Evolutionary conservation across 2,888 invertebrate genomes (phyloP), one percentile per base, ranked within the genome.

Genomic region (Cataglyphis albicans): DNA sequence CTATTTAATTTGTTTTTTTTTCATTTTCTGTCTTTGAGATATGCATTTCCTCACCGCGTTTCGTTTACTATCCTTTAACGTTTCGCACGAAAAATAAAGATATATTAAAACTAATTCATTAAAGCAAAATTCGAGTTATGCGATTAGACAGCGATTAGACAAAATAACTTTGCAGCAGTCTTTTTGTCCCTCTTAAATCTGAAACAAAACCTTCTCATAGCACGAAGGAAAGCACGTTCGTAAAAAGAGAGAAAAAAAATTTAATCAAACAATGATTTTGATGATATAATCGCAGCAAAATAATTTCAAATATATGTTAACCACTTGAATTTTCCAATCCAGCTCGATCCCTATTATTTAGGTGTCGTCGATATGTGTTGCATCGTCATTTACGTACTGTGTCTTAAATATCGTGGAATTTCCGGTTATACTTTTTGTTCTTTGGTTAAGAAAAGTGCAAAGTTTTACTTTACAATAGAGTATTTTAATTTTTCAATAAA

Each of bases 311-410:
- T 48, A 70, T 82, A 70, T 84, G 63, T 87, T 87, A 89, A 89
- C 82, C 65, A 84, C 55, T 68, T 44, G n/a, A 86, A 84, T 61
- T 81, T 67, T 68, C 75, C 80, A 86, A 86, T 86, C 87, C 86
- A 86, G 86, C 86, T 90, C 84, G 84, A 89, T 86, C 67, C 84
- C 74, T 52, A 80, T 63, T 70, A 78, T 75, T 61, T 81, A 84
- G 80, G 87, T 86, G 83, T 75, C 84, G 73, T 86, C 86, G 84
- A 85, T 89, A 89, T 90, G 88, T 88, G 90, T 92, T 93, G 92
- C 91, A 92, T 93, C 91, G 91, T 91, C 91, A 91, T 91, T 92
- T 87, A 91, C 91, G 91, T 92, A 92, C 91, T 93, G 93, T 94
- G 93, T 93, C 92, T 92, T 93, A 93, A 91, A 86, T 88, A 86